Evolutionary conservation across 2,888 invertebrate species (phyloP).

Genomic region (Busseola fusca): DNA sequence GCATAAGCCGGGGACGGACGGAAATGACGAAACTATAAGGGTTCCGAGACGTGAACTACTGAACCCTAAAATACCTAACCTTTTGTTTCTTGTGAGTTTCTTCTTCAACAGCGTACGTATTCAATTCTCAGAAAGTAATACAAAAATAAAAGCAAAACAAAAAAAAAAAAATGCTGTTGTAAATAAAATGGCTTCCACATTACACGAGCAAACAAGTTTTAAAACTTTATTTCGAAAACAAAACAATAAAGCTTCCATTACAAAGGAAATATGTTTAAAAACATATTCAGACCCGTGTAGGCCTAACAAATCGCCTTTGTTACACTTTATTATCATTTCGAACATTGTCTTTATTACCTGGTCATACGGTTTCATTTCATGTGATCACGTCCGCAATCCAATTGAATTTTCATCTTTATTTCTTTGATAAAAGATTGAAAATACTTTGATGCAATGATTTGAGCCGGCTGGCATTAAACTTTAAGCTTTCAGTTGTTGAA

Average conservation of each 20-base stretch:
- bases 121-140: not conserved
- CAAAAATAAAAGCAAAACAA: too few species aligned
- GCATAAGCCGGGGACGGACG: too few species aligned
- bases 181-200: not conserved
- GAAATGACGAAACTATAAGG: too few species aligned
- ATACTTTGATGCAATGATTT: conserved; percentile 50
- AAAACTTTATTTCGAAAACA: conserved; percentile 1
- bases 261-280: conserved; percentile 34
- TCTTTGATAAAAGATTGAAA: conserved; percentile 61
- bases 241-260: conserved; percentile 17
- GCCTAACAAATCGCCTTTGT: conserved; percentile 45
- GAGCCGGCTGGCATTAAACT: not conserved
- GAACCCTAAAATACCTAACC: not conserved
- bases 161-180: not conserved
- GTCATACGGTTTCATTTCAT: conserved; percentile 60
- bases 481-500: not conserved
- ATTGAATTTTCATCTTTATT: conserved; percentile 66
- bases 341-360: conserved; percentile 64
- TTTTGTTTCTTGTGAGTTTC: not conserved
- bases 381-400: conserved; percentile 29
- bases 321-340: conserved; percentile 66
- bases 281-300: conserved; percentile 48
- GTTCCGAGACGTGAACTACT: too few species aligned
- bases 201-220: not conserved
- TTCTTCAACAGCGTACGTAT: not conserved